Conservation (phyloP, 1,140 invertebrate species). For the Cepaea nemoralis region DNA sequence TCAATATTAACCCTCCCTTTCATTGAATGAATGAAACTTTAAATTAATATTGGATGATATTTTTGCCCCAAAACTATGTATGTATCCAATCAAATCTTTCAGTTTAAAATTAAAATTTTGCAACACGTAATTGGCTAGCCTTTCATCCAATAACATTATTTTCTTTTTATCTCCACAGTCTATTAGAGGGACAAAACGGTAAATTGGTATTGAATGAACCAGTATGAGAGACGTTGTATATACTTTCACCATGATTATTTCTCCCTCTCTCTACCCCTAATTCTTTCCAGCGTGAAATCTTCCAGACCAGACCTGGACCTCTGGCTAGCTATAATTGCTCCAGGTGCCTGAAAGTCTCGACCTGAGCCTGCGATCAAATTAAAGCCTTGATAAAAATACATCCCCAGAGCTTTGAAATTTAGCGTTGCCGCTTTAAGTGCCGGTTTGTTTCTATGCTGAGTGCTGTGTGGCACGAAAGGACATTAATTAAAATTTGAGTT, state of each 20-base stretch:
- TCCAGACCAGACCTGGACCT: not conserved
- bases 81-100: no score
- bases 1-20: no score
- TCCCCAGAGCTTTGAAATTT: not conserved
- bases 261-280: not conserved
- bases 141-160: not conserved
- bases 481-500: not conserved
- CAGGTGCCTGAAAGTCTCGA: constrained; percentile 13
- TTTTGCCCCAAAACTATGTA: no score
- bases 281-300: not conserved
- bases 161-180: not conserved
- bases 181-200: not conserved
- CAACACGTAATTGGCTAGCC: not conserved
- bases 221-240: not conserved
- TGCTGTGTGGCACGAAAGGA: not conserved
- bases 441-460: not conserved
- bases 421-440: not conserved
- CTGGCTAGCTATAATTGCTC: constrained; percentile 4
- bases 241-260: not conserved
- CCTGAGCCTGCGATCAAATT: constrained; percentile 5
- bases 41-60: no score
- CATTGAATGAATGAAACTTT: no score
- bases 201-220: not conserved
- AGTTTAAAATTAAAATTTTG: no score
- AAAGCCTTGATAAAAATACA: constrained; percentile 2